These are phyloP conservation scores for Xanthorhoe designata DNA, from an alignment of 2,888 invertebrate species.

Conservation along the genomic window DNA sequence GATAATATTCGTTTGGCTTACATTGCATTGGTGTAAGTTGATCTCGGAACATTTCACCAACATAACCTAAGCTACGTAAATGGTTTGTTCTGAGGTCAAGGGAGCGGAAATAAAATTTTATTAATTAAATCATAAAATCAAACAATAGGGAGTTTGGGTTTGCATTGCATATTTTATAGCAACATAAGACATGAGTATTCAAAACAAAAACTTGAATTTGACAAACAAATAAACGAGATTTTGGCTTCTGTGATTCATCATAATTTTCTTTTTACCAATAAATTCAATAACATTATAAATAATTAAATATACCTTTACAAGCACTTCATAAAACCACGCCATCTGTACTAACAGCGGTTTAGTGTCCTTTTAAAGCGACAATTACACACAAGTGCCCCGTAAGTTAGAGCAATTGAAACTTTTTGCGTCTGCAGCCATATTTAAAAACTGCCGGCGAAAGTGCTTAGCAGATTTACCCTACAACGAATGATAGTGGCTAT, in stretches of 20 bases:
- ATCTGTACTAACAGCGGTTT: slow-evolving; percentile 41
- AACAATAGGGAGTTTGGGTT: too few species aligned
- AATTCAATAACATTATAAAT: not conserved
- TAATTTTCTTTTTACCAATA: not conserved
- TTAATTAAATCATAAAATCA: too few species aligned
- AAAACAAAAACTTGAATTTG: not conserved
- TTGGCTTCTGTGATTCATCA: not conserved
- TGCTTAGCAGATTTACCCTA: slow-evolving; percentile 7
- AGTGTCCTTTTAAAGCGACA: slow-evolving; percentile 50
- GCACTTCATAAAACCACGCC: slow-evolving; percentile 9
- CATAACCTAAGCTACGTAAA: too few species aligned
- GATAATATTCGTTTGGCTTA: too few species aligned
- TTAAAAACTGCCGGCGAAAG: slow-evolving; percentile 47
- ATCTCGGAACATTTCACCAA: too few species aligned
- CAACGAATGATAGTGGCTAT: slow-evolving; percentile 1
- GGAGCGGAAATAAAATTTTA: too few species aligned
- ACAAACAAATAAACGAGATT: not conserved
- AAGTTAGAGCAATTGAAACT: slow-evolving; percentile 67
- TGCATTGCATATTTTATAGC: not conserved
- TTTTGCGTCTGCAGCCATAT: slow-evolving; percentile 67
- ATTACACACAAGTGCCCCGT: slow-evolving; percentile 62
- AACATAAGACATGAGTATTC: not conserved
- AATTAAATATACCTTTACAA: not conserved
- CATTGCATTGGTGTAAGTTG: too few species aligned
- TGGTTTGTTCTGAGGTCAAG: too few species aligned